phyloP scores from a whole-genome alignment of 2,888 invertebrate species.

The Autographa pulchrina region DNA sequence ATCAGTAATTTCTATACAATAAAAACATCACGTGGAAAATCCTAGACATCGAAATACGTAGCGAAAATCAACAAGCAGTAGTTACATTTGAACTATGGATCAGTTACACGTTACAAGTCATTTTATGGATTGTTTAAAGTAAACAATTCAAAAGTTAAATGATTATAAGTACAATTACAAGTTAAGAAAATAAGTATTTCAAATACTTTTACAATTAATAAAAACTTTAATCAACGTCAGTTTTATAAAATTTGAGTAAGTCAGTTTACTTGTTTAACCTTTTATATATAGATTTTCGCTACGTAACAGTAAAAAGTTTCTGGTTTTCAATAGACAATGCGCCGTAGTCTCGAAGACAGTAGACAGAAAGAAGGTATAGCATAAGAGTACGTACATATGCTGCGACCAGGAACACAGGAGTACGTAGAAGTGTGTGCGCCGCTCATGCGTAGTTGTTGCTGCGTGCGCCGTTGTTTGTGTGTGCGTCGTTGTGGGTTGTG shows the following conservation, averaged over 20 bases:
- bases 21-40: slow-evolving; percentile 1
- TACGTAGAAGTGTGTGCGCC: not conserved
- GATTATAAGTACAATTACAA: too few relatives aligned
- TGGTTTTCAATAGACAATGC: not conserved
- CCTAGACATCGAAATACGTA: not conserved
- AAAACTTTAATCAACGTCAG: too few relatives aligned
- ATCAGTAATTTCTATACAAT: not conserved
- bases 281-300: not conserved
- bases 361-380: not conserved
- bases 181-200: too few relatives aligned
- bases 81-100: not conserved
- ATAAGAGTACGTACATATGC: slow-evolving; percentile 9
- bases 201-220: too few relatives aligned
- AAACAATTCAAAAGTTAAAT: too few relatives aligned
- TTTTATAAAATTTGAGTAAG: too few relatives aligned
- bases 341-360: not conserved
- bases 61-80: not conserved
- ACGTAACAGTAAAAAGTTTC: not conserved
- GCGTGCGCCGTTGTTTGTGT: not conserved
- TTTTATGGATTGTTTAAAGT: too few relatives aligned
- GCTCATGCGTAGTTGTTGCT: not conserved
- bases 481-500: not conserved
- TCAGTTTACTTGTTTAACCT: not conserved
- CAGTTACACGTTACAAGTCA: not conserved
- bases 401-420: slow-evolving; percentile 8